Conservation (phyloP, 2,888 invertebrate species). For the Nematopogon swammerdamellus region DNA sequence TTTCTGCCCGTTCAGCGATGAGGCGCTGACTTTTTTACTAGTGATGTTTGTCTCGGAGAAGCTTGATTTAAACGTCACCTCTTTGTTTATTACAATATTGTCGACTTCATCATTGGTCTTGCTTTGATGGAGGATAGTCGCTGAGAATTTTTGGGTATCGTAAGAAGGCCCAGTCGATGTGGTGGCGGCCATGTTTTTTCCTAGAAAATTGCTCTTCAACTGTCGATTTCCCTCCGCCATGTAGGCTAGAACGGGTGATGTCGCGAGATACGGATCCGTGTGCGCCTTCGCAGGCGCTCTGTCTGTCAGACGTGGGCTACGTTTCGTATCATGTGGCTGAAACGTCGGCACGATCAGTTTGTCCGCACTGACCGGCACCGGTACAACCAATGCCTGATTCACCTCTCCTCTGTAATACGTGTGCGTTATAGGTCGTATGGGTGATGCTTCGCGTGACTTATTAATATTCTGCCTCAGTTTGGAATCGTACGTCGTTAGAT, state of each 20-base stretch:
- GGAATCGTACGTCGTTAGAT: conserved; percentile 82
- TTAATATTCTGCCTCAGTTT: conserved; percentile 71
- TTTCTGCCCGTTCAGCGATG: conserved; percentile 33
- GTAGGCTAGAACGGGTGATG: conserved; percentile 38
- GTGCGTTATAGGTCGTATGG: conserved; percentile 60
- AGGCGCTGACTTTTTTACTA: conserved; percentile 20
- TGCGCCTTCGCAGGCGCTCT: conserved; percentile 54
- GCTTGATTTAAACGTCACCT: conserved; percentile 43
- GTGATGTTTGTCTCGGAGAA: conserved; percentile 46
- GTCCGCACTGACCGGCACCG: conserved; percentile 45
- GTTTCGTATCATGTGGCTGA: conserved; percentile 41
- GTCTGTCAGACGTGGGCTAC: conserved; percentile 36
- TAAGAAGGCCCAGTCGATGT: conserved; percentile 36
- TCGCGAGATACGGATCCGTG: conserved; percentile 40
- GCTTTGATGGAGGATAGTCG: conserved; percentile 37
- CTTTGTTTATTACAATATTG: conserved; percentile 24
- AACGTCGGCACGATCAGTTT: conserved; percentile 56
- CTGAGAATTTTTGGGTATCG: conserved; percentile 40
- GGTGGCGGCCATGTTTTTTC: conserved; percentile 43
- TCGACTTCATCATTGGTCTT: conserved; percentile 37
- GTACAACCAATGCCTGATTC: conserved; percentile 41
- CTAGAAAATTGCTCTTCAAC: conserved; percentile 47
- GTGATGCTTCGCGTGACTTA: conserved; percentile 69
- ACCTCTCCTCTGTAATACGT: conserved; percentile 39
- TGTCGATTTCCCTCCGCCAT: conserved; percentile 51